These are phyloP conservation scores for Drosophila repletoides DNA, from an alignment of 1,140 invertebrate genomes.

Conservation along the genomic window DNA sequence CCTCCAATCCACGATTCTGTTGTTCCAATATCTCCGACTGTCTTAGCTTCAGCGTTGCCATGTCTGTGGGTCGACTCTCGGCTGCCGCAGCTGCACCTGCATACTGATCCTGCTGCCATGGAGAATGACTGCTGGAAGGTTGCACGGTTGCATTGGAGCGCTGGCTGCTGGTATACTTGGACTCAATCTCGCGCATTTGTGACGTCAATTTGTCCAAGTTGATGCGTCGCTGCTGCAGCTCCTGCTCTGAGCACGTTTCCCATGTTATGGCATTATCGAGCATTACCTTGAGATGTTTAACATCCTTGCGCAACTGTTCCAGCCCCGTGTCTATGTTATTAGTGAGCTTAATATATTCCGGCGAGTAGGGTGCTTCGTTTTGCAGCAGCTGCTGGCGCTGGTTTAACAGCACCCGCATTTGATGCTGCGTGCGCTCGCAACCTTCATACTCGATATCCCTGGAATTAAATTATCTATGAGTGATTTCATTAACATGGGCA, in stretches of 20 bases:
- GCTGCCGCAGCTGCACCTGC: slow-evolving; percentile 83
- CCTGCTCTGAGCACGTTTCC: slow-evolving; percentile 48
- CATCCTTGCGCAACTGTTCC: slow-evolving; percentile 86
- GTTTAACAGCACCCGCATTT: slow-evolving; percentile 86
- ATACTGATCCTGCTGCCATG: slow-evolving; percentile 73
- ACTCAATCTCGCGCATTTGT: slow-evolving; percentile 36
- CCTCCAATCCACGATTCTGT: slow-evolving; percentile 90
- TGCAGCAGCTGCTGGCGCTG: slow-evolving; percentile 83
- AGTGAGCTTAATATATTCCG: slow-evolving; percentile 82
- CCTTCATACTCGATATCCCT: slow-evolving; percentile 87
- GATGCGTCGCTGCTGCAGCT: slow-evolving; percentile 47
- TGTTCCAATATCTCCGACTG: slow-evolving; percentile 84
- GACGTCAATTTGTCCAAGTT: slow-evolving; percentile 44
- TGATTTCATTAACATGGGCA: too few species aligned
- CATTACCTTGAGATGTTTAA: slow-evolving; percentile 85
- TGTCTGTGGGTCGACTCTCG: slow-evolving; percentile 18
- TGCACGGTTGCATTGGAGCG: slow-evolving; percentile 23
- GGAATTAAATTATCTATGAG: too few species aligned
- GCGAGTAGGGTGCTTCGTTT: slow-evolving; percentile 81
- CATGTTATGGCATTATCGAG: slow-evolving; percentile 83
- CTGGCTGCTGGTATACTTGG: slow-evolving; percentile 31
- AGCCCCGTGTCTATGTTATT: slow-evolving; percentile 85
- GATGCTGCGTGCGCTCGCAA: slow-evolving; percentile 86
- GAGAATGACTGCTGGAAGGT: background rate
- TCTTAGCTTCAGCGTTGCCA: slow-evolving; percentile 60